Percentiles rank a stretch among this genome's conserved stretches.
Evolutionary conservation across 2,797 vertebrate species (phyloP).

Genomic region (Tragopan temminckii): DNA sequence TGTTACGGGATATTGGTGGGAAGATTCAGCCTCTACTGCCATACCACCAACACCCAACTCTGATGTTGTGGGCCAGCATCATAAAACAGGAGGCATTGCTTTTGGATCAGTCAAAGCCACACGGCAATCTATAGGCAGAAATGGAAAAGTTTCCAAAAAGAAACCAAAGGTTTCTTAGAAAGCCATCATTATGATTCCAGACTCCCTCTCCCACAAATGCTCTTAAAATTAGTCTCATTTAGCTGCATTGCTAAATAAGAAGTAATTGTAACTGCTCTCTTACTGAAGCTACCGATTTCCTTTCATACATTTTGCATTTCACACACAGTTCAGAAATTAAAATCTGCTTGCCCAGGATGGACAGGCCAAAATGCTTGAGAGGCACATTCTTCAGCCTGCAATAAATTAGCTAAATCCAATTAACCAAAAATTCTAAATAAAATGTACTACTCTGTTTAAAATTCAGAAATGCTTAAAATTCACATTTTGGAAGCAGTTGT

Average conservation of each 20-base stretch:
- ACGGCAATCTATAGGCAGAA: too few relatives aligned
- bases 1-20: too few relatives aligned
- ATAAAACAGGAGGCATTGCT: too few relatives aligned
- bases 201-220: accelerated
- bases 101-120: too few relatives aligned
- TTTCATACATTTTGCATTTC: constrained; percentile 16
- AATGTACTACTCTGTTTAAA: background rate
- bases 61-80: too few relatives aligned
- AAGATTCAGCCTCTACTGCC: too few relatives aligned
- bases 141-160: too few relatives aligned
- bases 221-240: background rate
- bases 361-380: background rate
- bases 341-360: background rate
- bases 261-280: background rate
- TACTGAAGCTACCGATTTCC: background rate
- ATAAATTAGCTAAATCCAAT: background rate
- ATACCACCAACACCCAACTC: too few relatives aligned
- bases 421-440: background rate
- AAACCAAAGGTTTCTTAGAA: too few relatives aligned
- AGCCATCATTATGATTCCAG: too few relatives aligned
- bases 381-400: background rate
- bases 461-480: background rate
- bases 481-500: background rate
- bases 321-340: background rate
- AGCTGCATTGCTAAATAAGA: background rate